These are phyloP conservation scores for Aphrocallistes beatrix DNA, from an alignment of 37 sponge, comb jelly and placozoan species.

Conservation along the genomic window DNA sequence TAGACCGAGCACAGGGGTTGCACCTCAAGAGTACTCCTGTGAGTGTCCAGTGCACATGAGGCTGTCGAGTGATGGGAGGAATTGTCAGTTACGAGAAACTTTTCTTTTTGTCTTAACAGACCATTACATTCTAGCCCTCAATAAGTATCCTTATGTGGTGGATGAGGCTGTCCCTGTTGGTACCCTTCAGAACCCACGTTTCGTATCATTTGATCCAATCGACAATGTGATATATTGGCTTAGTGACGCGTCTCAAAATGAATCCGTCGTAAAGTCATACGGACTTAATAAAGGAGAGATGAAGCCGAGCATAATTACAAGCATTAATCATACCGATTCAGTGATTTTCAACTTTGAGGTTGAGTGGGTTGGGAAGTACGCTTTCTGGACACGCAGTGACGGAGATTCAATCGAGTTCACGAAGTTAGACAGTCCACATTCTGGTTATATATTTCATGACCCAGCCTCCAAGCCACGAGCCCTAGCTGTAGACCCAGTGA, in stretches of 20 bases:
- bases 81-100: not conserved
- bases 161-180: not conserved
- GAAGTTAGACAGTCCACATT: not conserved
- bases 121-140: not conserved
- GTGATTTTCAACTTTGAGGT: not conserved
- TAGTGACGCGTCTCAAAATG: not conserved
- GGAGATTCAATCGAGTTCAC: not conserved
- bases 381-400: not conserved
- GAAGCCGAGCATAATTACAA: not conserved
- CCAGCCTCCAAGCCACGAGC: not conserved
- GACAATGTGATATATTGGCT: not conserved
- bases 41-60: constrained; percentile 7
- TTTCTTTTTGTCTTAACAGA: not conserved
- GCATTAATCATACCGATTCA: not conserved
- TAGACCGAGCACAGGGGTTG: not conserved
- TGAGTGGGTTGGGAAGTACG: constrained; percentile 9
- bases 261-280: not conserved
- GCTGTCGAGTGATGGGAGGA: constrained; percentile 1
- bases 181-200: not conserved
- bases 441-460: not conserved
- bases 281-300: not conserved
- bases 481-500: not conserved
- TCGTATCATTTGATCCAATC: not conserved
- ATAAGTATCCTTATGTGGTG: not conserved
- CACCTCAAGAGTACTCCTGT: not conserved